Evolutionary conservation across 92 coral and sea anemone genomes (phyloP).

Genomic region (Paragorgia papillata): DNA sequence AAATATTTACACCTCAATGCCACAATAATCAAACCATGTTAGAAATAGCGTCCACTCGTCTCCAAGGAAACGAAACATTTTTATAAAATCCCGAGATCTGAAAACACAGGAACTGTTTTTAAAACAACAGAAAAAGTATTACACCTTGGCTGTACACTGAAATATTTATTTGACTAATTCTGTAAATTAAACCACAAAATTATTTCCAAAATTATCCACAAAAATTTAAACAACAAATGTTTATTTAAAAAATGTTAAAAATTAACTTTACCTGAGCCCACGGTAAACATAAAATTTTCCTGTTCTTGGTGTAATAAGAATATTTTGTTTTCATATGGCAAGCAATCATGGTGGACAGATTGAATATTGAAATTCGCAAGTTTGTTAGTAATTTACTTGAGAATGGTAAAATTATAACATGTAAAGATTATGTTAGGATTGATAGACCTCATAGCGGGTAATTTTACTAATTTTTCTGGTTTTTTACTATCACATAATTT

Average conservation of each 20-base stretch:
- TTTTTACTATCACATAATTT: too few relatives aligned
- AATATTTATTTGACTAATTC: too few relatives aligned
- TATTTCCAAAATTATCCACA: too few relatives aligned
- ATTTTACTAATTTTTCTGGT: not conserved
- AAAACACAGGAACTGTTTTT: too few relatives aligned
- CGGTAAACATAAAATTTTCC: not conserved
- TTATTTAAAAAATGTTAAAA: not conserved
- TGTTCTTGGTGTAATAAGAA: not conserved
- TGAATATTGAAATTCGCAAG: constrained; percentile 3
- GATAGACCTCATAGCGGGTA: constrained; percentile 31
- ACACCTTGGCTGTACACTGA: too few relatives aligned
- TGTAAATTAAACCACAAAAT: too few relatives aligned
- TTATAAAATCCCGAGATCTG: too few relatives aligned
- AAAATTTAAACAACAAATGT: too few relatives aligned
- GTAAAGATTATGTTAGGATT: constrained; percentile 14
- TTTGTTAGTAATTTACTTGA: constrained; percentile 2
- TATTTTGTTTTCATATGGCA: constrained; percentile 9
- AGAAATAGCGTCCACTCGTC: not conserved
- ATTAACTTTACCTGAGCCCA: not conserved
- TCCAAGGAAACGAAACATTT: constrained; percentile 4
- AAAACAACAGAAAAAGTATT: too few relatives aligned
- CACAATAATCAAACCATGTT: constrained; percentile 2
- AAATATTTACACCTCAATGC: constrained; percentile 27
- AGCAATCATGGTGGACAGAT: constrained; percentile 2
- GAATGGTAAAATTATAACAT: constrained; percentile 5